phyloP scores from a whole-genome alignment of 2,113 vertebrate species.

The Grus americana region DNA sequence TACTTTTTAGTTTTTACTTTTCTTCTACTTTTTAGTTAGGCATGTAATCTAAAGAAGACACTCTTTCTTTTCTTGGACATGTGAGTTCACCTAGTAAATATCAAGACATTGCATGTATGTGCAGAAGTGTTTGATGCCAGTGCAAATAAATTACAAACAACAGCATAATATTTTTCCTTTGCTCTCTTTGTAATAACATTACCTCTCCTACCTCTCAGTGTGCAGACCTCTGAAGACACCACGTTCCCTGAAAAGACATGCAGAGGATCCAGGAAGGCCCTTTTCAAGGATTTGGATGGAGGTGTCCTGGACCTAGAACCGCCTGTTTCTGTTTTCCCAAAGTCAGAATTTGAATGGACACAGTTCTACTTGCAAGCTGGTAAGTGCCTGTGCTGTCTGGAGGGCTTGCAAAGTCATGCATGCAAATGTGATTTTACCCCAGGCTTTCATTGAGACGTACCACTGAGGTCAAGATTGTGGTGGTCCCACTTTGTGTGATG shows the following conservation, averaged over 20 bases:
- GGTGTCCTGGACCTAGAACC: slow-evolving; percentile 55
- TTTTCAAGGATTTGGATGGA: slow-evolving; percentile 81
- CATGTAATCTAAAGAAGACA: not conserved
- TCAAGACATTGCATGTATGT: not conserved
- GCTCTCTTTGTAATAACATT: not conserved
- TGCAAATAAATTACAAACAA: not conserved
- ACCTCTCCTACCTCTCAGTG: not conserved
- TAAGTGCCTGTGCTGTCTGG: not conserved
- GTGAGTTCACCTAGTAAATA: not conserved
- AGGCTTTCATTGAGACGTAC: not conserved
- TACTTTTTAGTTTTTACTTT: no score
- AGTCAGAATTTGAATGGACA: slow-evolving; percentile 63
- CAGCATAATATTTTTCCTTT: not conserved
- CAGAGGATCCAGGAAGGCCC: slow-evolving; percentile 62
- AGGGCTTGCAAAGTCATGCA: not conserved
- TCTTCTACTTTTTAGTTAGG: not conserved
- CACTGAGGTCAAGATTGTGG: fast-evolving
- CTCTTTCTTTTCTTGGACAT: not conserved
- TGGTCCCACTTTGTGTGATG: not conserved
- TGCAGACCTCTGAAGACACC: not conserved
- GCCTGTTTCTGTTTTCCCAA: slow-evolving; percentile 74
- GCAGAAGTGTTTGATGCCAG: not conserved
- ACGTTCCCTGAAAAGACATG: slow-evolving; percentile 1
- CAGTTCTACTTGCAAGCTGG: slow-evolving; percentile 69
- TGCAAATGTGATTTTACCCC: not conserved